Evolutionary conservation across 2,888 invertebrate species (phyloP), one percentile per base, ranked within the genome.

Genomic region (Drosophila rellima): DNA sequence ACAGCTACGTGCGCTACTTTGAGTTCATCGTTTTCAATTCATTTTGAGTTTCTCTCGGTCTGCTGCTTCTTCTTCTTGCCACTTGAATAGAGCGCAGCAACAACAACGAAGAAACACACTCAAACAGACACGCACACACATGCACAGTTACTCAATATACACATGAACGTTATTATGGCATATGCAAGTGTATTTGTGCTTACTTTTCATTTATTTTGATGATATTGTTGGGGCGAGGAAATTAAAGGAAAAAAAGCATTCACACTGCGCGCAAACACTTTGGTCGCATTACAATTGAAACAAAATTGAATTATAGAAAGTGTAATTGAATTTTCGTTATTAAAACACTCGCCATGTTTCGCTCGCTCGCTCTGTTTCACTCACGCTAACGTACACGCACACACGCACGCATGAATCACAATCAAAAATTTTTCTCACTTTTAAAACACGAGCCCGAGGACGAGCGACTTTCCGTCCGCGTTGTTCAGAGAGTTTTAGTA

Each of bases 1-100:
- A 44, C 29, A 65, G 56, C 60, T 77, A 69, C 83, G 89, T 85
- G 85, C 74, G 84, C 85, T 85, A 85, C 87, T 85, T 85, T 87
- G 78, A 89, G 90, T 85, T 85, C 85, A 89, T 90, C 89, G 85
- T 85, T 89, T 85, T 89, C 84, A 85, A 89, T 85, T 90, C 82
- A 74, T 78, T 89, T 89, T 87, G 78, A 87, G 82, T 85, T 87
- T 84, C 88, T 85, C 85, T 78, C 71, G 29, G n/a, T 23, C 54
- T 64, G 66, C 57, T 63, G 42, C 66, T 64, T 48, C 66, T 50
- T 60, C 57, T 65, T 51, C 37, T 44, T 75, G 66, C 42, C 61
- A 62, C 70, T 70, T 67, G 70, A 62, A 52, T 64, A 47, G 40
- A 68, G 68, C 42, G 63, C 63, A 50, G 18, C 47, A 17, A 55